Percentiles rank a stretch among this genome's conserved stretches.
These are phyloP conservation scores for Chroicocephalus ridibundus DNA, from an alignment of 2,113 vertebrate species.

Conservation along the genomic window DNA sequence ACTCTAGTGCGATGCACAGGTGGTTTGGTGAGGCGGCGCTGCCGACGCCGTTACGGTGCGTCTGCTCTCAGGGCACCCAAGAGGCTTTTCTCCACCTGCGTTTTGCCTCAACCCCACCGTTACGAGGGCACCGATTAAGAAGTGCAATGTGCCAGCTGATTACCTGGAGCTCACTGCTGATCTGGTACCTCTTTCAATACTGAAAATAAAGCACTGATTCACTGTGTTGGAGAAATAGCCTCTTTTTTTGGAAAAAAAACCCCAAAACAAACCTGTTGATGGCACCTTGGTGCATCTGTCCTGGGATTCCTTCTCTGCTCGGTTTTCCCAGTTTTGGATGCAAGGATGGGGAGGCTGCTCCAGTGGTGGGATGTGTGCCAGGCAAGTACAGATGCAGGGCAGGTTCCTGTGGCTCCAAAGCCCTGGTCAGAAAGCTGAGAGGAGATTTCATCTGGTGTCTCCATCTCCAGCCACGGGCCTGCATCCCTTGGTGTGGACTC, in stretches of 20 bases:
- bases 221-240: slow-evolving; percentile 2
- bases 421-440: neutral
- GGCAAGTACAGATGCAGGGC: neutral
- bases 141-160: accelerated
- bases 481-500: neutral
- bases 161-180: neutral
- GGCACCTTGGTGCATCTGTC: neutral
- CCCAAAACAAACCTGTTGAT: accelerated
- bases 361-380: accelerated
- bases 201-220: slow-evolving; percentile 51
- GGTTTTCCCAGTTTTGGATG: neutral
- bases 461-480: neutral
- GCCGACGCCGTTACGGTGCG: accelerated
- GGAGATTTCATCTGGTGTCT: neutral
- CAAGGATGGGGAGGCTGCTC: no score
- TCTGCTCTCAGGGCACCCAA: accelerated
- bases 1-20: accelerated
- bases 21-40: accelerated
- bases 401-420: neutral
- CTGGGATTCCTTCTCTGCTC: accelerated
- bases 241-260: neutral
- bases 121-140: accelerated
- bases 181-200: neutral
- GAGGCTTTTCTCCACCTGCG: neutral
- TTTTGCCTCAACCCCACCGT: neutral